A percentile compares a stretch with the other conserved stretches of the same genome.
phyloP scores from a whole-genome alignment of 2,888 invertebrate species.

The Leptopilina syphax region DNA sequence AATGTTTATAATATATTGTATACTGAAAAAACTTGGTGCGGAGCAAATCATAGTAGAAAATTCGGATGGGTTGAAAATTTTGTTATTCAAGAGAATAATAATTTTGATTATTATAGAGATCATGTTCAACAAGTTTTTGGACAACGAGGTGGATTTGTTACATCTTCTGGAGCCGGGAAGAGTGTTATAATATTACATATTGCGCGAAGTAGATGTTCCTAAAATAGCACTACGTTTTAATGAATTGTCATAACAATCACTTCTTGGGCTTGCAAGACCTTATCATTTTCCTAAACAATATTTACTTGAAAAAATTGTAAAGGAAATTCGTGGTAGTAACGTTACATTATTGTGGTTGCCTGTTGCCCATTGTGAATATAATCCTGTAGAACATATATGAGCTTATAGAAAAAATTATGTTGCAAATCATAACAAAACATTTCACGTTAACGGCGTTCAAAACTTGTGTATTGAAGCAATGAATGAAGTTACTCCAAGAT shows the following conservation, averaged over 20 bases:
- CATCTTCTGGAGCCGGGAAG: neutral
- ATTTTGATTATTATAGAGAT: neutral
- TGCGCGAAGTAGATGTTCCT: neutral
- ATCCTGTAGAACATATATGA: neutral
- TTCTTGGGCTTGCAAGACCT: neutral
- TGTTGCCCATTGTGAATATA: neutral
- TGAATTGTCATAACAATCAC: neutral
- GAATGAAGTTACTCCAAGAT: neutral
- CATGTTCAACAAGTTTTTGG: neutral
- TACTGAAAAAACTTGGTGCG: neutral
- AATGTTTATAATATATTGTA: neutral
- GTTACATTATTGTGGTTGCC: no score
- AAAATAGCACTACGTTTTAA: neutral
- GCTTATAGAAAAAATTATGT: neutral
- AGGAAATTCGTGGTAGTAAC: no score
- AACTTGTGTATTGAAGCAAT: neutral
- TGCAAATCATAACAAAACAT: neutral
- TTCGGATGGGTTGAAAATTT: neutral
- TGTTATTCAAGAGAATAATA: neutral
- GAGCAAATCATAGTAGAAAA: no score
- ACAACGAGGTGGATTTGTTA: neutral
- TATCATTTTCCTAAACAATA: neutral
- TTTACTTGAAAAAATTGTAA: neutral
- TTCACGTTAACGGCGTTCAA: neutral
- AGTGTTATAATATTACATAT: no score